Base-by-base conservation (phyloP, 2,113 vertebrate species). In the Silurus glanis region DNA sequence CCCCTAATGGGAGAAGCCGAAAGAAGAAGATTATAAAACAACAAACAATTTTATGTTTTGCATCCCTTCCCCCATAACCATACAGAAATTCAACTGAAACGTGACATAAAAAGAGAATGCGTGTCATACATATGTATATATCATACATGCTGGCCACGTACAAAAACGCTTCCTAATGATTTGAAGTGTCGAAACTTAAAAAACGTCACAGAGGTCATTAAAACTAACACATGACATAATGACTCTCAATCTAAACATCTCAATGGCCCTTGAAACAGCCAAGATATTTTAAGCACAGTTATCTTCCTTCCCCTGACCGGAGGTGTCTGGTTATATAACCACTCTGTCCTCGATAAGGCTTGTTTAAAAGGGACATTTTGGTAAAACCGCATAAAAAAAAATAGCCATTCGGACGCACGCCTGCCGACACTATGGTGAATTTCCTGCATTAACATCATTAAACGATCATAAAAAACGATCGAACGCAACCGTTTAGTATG, bases 311-410 rank as follows among this genome's bases (percentile, higher is more conserved):
- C 71, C 67, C 59, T 87, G 67, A 75, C 80, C 72, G 37, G 47
- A 82, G 72, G 83, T 74, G 28, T 56, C 28, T 45, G 19, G 82
- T 87, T 87, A 80, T 85, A 67, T 75, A 87, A 87, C 72, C 25
- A 5, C 45, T 49, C 21, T 58, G 23, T 55, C 58, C 86, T 61
- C 56, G 9, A 5, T 71, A 79, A 82, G 80, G 23, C 61, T 62
- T 78, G 72, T 51, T 62, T 83, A 84, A 80, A 83, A 80, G 71
- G 76, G 80, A 86, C 79, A 82, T 64, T 84, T 86, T 62, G 84
- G 78, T 62, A 80, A 80, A 82, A 83, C 69, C 64, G 62, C 80
- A n/a, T 82, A 66, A 69, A 74, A 67, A 69, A 23, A 85, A 83
- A 78, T 53, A 83, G 13, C 62, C 64, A 85, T 85, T 84, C 79